Evolutionary conservation across 2,113 vertebrate genomes (phyloP), one percentile per base, ranked within the genome.

Genomic region (Sorex fumeus): DNA sequence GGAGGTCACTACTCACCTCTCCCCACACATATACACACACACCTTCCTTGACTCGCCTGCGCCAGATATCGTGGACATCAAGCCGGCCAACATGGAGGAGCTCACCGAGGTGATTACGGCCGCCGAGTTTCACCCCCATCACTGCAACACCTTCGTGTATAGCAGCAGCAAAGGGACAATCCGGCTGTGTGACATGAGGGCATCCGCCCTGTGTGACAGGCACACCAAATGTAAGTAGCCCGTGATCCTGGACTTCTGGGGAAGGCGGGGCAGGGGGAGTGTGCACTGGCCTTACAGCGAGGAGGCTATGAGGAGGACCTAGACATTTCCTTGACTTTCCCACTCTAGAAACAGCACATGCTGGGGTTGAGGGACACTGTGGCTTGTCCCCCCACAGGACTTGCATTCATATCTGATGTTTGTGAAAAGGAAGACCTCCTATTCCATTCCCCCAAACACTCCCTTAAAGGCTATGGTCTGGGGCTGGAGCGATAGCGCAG

Each of bases 91-190:
- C 98, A 99, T 99, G 99, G 99, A 99, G 98, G 99, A 99, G 97
- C 98, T 99, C 97, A 99, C 99, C 0, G 99, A 99, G 95, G 99
- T 99, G 97, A 99, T 99, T 97, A 99, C 99, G 0, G 99, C 99
- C 0, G 99, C 99, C 0, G 99, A 99, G 97, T 99, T 99, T 93
- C 99, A 99, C 94, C 99, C 99, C 0, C 98, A 99, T 95, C 98
- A 99, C 95, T 99, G 99, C 98, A 99, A 99, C 98, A 99, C 98
- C 91, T 99, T 99, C 0, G 99, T 99, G 94, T 99, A 99, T 98
- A 99, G 99, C 98, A 99, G 99, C 98, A 99, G 99, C 98, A 99
- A 99, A 95, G 99, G 99, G 92, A 99, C 99, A 40, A 99, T 99
- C 97, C 98, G 99, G 69, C 98, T 99, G 95, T 99, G 99, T 64